Evolutionary conservation across 2,113 vertebrate genomes (phyloP).

Genomic region (Cyanoderma ruficeps): DNA sequence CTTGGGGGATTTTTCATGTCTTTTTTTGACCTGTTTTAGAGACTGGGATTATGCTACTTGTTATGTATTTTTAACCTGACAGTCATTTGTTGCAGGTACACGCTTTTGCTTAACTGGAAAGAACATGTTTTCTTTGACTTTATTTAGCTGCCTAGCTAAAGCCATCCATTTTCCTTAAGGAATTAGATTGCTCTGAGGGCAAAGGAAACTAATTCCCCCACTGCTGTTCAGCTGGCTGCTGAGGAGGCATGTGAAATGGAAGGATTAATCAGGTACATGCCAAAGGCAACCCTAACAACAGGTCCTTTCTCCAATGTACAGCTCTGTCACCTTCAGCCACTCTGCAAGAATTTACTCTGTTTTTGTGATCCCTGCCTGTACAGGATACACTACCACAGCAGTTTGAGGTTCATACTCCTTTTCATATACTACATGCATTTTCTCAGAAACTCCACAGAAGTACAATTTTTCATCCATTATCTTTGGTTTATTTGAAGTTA

Average conservation of each 20-base stretch:
- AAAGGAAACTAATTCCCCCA: not conserved
- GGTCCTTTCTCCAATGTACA: not conserved
- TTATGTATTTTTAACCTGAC: not conserved
- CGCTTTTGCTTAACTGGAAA: not conserved
- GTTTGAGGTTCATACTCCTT: not conserved
- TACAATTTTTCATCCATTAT: not conserved
- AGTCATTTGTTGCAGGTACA: not conserved
- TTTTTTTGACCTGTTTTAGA: not conserved
- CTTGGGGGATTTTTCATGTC: not conserved
- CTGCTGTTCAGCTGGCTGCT: not conserved
- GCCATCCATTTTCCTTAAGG: not conserved
- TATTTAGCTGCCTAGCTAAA: not conserved
- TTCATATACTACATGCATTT: not conserved
- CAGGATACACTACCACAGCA: not conserved
- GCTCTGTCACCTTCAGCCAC: not conserved
- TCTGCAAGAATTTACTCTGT: not conserved
- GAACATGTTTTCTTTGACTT: not conserved
- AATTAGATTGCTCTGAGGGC: not conserved
- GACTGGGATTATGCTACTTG: not conserved
- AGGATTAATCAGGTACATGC: not conserved
- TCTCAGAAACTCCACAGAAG: not conserved
- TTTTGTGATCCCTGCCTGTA: not conserved
- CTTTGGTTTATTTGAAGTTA: constrained; percentile 12
- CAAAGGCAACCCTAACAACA: not conserved
- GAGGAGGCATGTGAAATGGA: constrained; percentile 9